Evolutionary conservation across 2,888 invertebrate species (phyloP).

Genomic region (Hyalella azteca): DNA sequence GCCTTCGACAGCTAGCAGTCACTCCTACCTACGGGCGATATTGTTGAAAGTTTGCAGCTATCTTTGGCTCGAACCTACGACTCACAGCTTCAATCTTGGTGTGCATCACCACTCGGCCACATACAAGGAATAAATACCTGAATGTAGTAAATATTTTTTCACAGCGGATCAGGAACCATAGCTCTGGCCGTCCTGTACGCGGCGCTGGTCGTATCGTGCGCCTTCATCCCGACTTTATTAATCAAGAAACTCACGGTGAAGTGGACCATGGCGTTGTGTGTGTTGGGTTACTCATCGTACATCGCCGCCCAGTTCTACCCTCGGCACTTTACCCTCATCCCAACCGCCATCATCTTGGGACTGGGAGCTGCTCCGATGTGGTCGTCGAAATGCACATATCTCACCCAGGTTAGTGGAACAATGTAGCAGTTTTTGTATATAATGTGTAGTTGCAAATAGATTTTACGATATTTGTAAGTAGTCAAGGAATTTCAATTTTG

Average conservation of each 20-base stretch:
- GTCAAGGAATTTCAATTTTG: too few species aligned
- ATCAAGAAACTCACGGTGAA: slow-evolving; percentile 86
- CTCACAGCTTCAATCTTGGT: too few species aligned
- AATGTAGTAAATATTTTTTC: too few species aligned
- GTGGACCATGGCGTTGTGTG: slow-evolving; percentile 90
- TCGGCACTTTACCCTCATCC: slow-evolving; percentile 81
- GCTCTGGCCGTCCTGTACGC: slow-evolving; percentile 91
- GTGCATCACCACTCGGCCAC: too few species aligned
- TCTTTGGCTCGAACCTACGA: too few species aligned
- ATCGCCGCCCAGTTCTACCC: slow-evolving; percentile 94
- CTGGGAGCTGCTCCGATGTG: slow-evolving; percentile 96
- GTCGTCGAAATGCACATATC: slow-evolving; percentile 97
- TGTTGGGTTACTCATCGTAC: slow-evolving; percentile 92
- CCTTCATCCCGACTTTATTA: slow-evolving; percentile 91
- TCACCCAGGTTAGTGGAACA: slow-evolving; percentile 71
- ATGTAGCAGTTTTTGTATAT: too few species aligned
- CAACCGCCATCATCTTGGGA: slow-evolving; percentile 91
- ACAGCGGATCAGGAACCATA: slow-evolving; percentile 75
- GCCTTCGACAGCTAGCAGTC: too few species aligned
- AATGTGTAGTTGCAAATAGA: too few species aligned
- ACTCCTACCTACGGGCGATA: too few species aligned
- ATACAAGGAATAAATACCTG: too few species aligned
- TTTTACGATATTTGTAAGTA: too few species aligned
- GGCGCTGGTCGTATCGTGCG: slow-evolving; percentile 90
- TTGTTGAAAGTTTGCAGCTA: too few species aligned